These are phyloP conservation scores for Dipodomys stephensi DNA, from an alignment of 2,113 vertebrate species.

Conservation along the genomic window DNA sequence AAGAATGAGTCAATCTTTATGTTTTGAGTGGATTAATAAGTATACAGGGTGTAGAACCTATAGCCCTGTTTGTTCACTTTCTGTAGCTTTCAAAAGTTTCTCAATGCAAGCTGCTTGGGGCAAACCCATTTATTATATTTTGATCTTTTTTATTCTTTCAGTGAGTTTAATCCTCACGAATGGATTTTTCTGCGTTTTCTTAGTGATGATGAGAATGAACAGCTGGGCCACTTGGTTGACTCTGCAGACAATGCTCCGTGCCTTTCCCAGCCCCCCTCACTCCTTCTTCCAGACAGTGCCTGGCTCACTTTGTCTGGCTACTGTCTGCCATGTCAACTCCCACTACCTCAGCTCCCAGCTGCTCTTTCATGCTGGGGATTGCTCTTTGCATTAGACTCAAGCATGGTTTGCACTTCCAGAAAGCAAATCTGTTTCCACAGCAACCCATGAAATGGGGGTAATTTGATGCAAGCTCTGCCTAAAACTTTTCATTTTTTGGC, in stretches of 20 bases:
- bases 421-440: conserved; percentile 86
- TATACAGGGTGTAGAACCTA: neutral
- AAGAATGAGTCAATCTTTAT: conserved; percentile 15
- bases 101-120: neutral
- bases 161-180: conserved; percentile 77
- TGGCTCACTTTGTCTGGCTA: conserved; percentile 87
- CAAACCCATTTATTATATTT: conserved; percentile 73
- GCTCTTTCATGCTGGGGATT: conserved; percentile 87
- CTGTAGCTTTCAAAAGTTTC: conserved; percentile 28
- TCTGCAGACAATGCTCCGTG: conserved; percentile 82
- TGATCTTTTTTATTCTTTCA: conserved; percentile 66
- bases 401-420: conserved; percentile 79
- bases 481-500: conserved; percentile 69
- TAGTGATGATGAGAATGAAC: conserved; percentile 82
- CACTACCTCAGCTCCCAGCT: conserved; percentile 85
- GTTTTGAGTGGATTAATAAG: neutral
- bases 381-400: conserved; percentile 85
- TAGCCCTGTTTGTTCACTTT: conserved; percentile 55
- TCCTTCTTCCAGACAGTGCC: conserved; percentile 80
- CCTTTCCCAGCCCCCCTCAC: neutral
- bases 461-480: conserved; percentile 81
- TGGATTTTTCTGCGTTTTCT: conserved; percentile 81
- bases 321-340: conserved; percentile 88
- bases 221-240: conserved; percentile 83
- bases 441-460: conserved; percentile 85